Evolutionary conservation across 2,113 vertebrate species (phyloP).

Genomic region (Myodes glareolus): DNA sequence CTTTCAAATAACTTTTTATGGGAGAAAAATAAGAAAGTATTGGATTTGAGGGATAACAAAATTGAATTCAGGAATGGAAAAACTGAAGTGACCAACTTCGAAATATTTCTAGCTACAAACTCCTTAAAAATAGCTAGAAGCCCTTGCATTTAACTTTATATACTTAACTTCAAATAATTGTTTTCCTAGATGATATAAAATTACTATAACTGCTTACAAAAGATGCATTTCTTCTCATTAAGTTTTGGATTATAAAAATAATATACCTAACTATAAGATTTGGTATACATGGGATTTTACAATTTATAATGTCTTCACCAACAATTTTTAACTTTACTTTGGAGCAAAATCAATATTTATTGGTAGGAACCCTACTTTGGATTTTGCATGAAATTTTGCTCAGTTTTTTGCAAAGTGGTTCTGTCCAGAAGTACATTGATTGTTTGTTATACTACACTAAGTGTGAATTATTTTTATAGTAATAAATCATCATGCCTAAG

Average conservation of each 20-base stretch:
- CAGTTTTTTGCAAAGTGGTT: background rate
- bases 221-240: background rate
- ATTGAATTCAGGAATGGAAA: background rate
- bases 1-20: background rate
- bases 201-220: background rate
- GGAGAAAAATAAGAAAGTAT: background rate
- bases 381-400: background rate
- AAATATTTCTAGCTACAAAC: background rate
- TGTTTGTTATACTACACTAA: background rate
- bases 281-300: background rate
- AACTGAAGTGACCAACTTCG: background rate
- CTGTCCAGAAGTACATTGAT: background rate
- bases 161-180: conserved; percentile 1
- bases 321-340: background rate
- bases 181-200: background rate
- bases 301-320: background rate
- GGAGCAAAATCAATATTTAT: background rate
- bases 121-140: background rate
- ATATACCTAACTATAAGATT: too few relatives aligned
- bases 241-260: background rate
- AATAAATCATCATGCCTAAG: background rate
- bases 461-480: background rate
- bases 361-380: background rate
- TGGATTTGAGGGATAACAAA: conserved; percentile 22
- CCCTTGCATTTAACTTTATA: background rate